Base-by-base conservation (phyloP, 1,140 invertebrate genomes). In the Macrobrachium nipponense region DNA sequence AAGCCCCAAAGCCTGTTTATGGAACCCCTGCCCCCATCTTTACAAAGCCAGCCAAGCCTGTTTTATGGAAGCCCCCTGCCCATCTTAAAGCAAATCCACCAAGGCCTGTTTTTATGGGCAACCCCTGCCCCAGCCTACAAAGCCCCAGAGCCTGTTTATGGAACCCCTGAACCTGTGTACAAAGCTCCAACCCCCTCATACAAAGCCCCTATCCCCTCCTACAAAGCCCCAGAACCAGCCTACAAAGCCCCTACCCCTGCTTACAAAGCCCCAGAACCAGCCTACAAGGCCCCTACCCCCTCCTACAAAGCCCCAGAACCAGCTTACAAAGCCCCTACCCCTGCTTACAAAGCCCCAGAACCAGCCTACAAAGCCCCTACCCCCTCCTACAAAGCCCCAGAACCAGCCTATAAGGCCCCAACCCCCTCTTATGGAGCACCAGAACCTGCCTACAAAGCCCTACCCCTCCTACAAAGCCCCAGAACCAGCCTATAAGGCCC, bases 1-100 rank as follows among this genome's bases (percentile, higher is more conserved):
- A 75, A 59, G 80, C 80, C 36, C 80, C 80, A 10, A 61, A 82
- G 62, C 80, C 80, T 10, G 17, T 51, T 20, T 82, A 82, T 18
- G 8, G 10, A 36, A 27, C 80, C 15, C 80, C 80, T 70, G 14
- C 17, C 23, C 80, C 80, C 5, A 15, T 20, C 2, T 82, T 27
- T 20, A 12, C 61, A 27, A n/a, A 64, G 18, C 79, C 80, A 17
- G 80, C n/a, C n/a, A n/a, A 82, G 23, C 80, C 80, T 5, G 17
- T 51, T 20, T 20, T 82, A 82, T 43, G n/a, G 20, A 36, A 62
- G n/a, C n/a, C 80, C 15, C 80, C 80, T 82, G 64, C 36, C 23
- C 61, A 64, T 15, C 80, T 5, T 82, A 82, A n/a, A n/a, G n/a
- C 72, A 43, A 27, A 27, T 64, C 80, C 18, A n/a, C 80, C 80